Evolutionary conservation across 1,140 invertebrate genomes (phyloP).

Genomic region (Tetramorium parvispinum): DNA sequence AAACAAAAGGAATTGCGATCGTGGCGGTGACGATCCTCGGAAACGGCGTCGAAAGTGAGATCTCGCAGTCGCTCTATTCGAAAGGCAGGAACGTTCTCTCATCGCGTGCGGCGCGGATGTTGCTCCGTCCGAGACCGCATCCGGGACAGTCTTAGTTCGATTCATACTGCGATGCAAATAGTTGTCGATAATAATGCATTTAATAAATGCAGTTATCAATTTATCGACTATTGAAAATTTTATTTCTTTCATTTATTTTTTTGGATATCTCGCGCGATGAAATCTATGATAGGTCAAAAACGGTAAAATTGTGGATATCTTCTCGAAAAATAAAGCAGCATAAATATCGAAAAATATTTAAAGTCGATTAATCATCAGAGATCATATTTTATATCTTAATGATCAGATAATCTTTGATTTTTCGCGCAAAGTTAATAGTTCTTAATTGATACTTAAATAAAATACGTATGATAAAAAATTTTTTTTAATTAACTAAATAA

Average conservation of each 20-base stretch:
- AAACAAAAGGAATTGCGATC: conserved; percentile 53
- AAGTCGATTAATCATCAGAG: neutral
- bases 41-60: conserved; percentile 59
- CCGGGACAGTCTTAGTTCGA: neutral
- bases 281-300: neutral
- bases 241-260: neutral
- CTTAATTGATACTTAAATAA: neutral
- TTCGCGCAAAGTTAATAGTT: neutral
- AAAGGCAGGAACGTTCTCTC: conserved; percentile 20
- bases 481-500: neutral
- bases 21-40: conserved; percentile 58
- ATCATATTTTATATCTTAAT: neutral
- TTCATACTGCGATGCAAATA: neutral
- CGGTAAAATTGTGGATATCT: neutral
- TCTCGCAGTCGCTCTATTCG: conserved; percentile 35
- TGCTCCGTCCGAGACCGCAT: neutral
- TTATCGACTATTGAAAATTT: neutral
- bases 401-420: neutral
- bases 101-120: neutral
- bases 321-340: neutral
- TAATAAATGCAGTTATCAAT: conserved; percentile 6
- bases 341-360: neutral
- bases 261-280: neutral
- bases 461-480: neutral
- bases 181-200: neutral